Base-by-base conservation (phyloP, 2,113 vertebrate species). In the Heterotis niloticus region DNA sequence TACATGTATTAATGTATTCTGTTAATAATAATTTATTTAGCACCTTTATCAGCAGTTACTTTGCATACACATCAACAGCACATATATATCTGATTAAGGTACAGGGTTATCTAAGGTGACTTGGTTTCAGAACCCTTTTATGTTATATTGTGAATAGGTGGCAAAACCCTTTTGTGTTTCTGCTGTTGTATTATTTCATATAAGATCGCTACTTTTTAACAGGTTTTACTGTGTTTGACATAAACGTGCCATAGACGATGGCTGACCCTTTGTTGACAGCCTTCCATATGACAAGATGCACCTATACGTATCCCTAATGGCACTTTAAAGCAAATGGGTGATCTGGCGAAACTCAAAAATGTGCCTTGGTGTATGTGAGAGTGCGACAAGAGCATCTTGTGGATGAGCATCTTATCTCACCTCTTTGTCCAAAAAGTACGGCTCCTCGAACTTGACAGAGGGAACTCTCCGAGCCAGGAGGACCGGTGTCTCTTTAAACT, bases 191-290 rank as follows among this genome's bases (percentile, higher is more conserved):
- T 7, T n/a, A 64, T 65, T 17, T n/a, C 1, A 65, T 23, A 17
- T 20, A 65, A 11, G 24, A 24, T 10, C 64, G 10, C 64, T n/a
- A 23, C 64, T 60, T 20, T 76, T n/a, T 1, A 52, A 71, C 18
- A 10, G 69, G 34, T 76, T 34, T 44, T 76, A 29, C 28, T 24
- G 13, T 64, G 24, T 28, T 23, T 67, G 9, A 67, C 20, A 44
- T 68, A 20, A 28, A 69, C 68, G 66, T 78, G 66, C 66, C 66
- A 78, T 78, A 78, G 9, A 28, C 60, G 56, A 60, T 62, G 66
- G 51, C 7, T 44, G 34, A 44, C 34, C 34, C 34, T 7, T 44
- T 7, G 3, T 44, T 2, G 34, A 7, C 34, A 7, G 34, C 34
- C 34, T 44, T 7, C 7, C 7, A 7, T 44, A 7, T 7, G 7